Base-by-base conservation (phyloP, 2,888 invertebrate species). In the Cyrtodaria siliqua region DNA sequence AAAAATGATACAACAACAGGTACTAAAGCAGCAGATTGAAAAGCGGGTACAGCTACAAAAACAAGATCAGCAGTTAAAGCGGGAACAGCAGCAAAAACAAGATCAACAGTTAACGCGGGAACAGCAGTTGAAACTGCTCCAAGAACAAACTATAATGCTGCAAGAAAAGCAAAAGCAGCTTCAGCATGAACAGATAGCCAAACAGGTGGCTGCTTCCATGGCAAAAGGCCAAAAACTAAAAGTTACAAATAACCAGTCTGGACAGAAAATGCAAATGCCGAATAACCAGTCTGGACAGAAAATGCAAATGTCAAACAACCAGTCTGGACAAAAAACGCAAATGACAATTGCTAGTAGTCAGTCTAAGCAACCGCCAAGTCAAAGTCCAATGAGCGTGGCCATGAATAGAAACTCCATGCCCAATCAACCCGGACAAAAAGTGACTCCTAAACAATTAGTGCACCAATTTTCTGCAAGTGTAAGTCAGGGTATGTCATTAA, bases 371-470 rank as follows among this genome's bases (percentile, higher is more conserved):
- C 44, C 40, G 6, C 64, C 69, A 3, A 29, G 38, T 50, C 71
- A 68, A 42, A 75, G 79, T 69, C 75, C 79, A 40, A 68, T 75
- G 71, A 79, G 68, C 29, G 20, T 68, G 38, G 75, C 63, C 3
- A 72, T 72, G 72, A 60, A 67, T 4, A 52, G 53, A 64, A 68
- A 53, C 56, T 56, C 61, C 55, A 52, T 61, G 44, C 53, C 44
- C 14, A 27, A 18, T 42, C 68, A 62, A 57, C 20, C 29, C 27
- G 29, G 50, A 24, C 33, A 38, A 27, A 63, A 59, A 44, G 4
- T 60, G 33, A 59, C 53, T 16, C 59, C 59, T 2, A 73, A 79
- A 56, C 64, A 62, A 27, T 49, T 74, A n/a, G 40, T 26, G 12
- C 56, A 49, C 47, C 69, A 73, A 47, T 70, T 70, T 49, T 23